These are phyloP conservation scores for Drosophila quadrilineata DNA, from an alignment of 1,140 invertebrate genomes.

Conservation along the genomic window DNA sequence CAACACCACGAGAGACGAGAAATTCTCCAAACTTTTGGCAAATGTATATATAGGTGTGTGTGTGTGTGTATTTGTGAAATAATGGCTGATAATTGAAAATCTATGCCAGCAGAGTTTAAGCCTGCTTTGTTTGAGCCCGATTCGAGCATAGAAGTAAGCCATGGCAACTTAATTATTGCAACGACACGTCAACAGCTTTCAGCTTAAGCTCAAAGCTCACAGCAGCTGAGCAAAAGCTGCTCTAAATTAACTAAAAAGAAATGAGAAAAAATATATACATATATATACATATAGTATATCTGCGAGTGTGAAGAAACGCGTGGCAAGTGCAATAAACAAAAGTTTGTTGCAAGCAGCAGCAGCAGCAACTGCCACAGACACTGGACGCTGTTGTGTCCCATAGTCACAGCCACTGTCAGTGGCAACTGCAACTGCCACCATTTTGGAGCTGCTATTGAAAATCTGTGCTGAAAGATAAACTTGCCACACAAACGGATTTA, in stretches of 20 bases:
- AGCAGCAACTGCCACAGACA: constrained; percentile 4
- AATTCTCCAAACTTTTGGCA: no score
- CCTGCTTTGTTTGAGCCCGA: constrained; percentile 17
- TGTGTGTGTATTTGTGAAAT: background rate
- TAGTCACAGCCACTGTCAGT: background rate
- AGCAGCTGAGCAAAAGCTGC: constrained; percentile 63
- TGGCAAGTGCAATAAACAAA: constrained; percentile 59
- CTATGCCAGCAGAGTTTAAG: constrained; percentile 60
- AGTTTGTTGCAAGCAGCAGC: constrained; percentile 45
- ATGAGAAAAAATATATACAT: background rate
- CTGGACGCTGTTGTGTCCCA: background rate
- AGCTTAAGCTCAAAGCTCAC: constrained; percentile 63
- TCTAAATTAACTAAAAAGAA: constrained; percentile 23
- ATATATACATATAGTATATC: background rate
- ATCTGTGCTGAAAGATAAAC: constrained; percentile 72
- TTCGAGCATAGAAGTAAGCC: constrained; percentile 23
- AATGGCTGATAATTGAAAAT: constrained; percentile 65
- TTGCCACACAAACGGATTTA: constrained; percentile 66
- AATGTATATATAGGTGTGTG: constrained; percentile 1
- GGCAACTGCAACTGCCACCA: constrained; percentile 6
- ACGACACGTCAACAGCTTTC: constrained; percentile 55
- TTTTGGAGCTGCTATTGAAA: constrained; percentile 59
- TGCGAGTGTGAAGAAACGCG: constrained; percentile 9
- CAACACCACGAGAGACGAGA: no score
- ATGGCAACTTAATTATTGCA: constrained; percentile 76